phyloP scores from a whole-genome alignment of 2,888 invertebrate genomes.

The Nasonovia ribisnigri region DNA sequence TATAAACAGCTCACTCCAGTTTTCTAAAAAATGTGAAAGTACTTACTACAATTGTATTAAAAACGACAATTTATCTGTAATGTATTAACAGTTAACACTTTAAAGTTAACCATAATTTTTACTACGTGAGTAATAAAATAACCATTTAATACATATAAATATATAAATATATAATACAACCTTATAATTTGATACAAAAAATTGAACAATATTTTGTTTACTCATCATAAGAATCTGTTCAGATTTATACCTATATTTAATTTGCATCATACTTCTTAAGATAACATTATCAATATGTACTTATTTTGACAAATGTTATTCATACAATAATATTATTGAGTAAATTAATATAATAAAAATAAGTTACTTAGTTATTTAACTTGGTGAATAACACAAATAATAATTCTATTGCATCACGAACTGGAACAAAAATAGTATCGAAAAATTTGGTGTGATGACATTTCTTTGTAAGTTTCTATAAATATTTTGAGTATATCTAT shows the following conservation, averaged over 20 bases:
- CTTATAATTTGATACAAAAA: not conserved
- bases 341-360: no score
- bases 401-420: not conserved
- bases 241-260: not conserved
- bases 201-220: not conserved
- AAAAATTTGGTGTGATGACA: not conserved
- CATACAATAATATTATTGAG: no score
- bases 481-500: not conserved
- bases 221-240: not conserved
- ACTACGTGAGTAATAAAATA: no score
- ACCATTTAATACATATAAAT: no score
- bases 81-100: no score
- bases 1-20: not conserved
- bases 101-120: not conserved
- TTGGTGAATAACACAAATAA: not conserved
- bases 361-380: no score
- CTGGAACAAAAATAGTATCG: not conserved
- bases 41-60: not conserved
- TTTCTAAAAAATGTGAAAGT: not conserved
- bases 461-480: not conserved
- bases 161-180: no score
- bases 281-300: not conserved
- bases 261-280: not conserved
- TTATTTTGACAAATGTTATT: not conserved
- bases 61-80: not conserved